Base-by-base conservation (phyloP, 2,113 vertebrate species). In the Atrichornis clamosus region DNA sequence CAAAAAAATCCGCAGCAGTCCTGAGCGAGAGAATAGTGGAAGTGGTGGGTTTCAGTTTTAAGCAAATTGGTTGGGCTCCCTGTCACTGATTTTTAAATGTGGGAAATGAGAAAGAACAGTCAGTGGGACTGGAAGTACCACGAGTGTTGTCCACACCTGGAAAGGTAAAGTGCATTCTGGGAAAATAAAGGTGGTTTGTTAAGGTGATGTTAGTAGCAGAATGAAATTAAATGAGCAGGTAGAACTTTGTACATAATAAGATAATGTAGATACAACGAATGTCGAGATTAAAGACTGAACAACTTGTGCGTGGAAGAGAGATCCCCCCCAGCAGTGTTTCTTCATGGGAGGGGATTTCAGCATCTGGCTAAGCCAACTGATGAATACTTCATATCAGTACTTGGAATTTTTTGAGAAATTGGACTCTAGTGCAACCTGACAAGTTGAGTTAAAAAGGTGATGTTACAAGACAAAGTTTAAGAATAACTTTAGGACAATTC, bases 71-170 rank as follows among this genome's bases (percentile, higher is more conserved):
- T 5, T 24, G 58, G 19, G 30, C 12, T 39, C 18, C 21, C 6
- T 14, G 35, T 4, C 37, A 1, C 44, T 1, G 3, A 2, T 17
- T 20, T 20, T 15, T 5, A n/a, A 22, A 8, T 4, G 24, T 4
- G 28, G 47, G 15, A 53, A 35, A 30, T 0, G 24, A 21, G 49
- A 26, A 8, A 23, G 11, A 24, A 42, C 53, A 22, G 28, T 24
- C n/a, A 1, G 41, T 15, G n/a, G 59, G 10, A 4, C 5, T 19
- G 42, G 52, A 28, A 56, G 53, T 26, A 8, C 12, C 5, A 0
- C 1, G 1, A 13, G 7, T 15, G 0, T 11, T 35, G 24, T 19
- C 32, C 20, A 0, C 11, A 1, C 10, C 0, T 6, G 28, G 63
- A 17, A 56, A 24, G 32, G 11, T 20, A 9, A 42, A 67, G 15